Evolutionary conservation across 2,797 vertebrate genomes (phyloP), one percentile per base, ranked within the genome.

Genomic region (Silurus aristotelis): DNA sequence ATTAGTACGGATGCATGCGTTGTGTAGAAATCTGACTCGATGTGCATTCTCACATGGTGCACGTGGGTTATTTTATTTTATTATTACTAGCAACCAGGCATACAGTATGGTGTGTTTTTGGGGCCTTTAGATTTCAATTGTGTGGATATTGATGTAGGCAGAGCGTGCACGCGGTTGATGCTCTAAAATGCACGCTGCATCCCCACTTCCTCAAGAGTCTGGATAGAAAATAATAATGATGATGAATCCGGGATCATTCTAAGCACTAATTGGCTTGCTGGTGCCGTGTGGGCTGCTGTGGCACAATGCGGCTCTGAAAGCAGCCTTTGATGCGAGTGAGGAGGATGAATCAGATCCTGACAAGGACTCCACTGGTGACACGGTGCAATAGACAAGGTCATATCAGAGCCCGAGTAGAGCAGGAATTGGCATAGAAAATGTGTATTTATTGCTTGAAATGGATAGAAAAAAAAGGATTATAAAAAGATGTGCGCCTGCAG

Each of bases 281-380:
- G 63, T 3, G 78, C 17, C 17, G 31, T 25, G 31, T 5, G 25
- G 61, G 22, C 38, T 64, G 78, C 22, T 66, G 78, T 85, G 20
- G 58, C 55, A 70, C 80, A 83, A 71, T 70, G 80, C 79, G 63
- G 63, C 25, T 56, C 27, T 67, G 79, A 67, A 86, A 80, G 66
- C 48, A 85, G 60, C 38, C 13, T 38, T 27, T 56, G 31, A 75
- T 48, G 80, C 63, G 70, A 82, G 22, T 13, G 55, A 52, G 52
- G 12, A 56, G 20, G 38, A 25, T 58, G 84, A 70, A 79, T 60
- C 56, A 60, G 73, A 79, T 63, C 14, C 38, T 64, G 19, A 79
- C 63, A 60, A 73, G 68, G 68, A 73, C 78, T 85, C 27, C 84
- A 85, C 84, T 81, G 61, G 78, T 76, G 79, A 77, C 52, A 81